Conservation (phyloP, 1,140 invertebrate genomes). For the Diachasma alloeum region DNA sequence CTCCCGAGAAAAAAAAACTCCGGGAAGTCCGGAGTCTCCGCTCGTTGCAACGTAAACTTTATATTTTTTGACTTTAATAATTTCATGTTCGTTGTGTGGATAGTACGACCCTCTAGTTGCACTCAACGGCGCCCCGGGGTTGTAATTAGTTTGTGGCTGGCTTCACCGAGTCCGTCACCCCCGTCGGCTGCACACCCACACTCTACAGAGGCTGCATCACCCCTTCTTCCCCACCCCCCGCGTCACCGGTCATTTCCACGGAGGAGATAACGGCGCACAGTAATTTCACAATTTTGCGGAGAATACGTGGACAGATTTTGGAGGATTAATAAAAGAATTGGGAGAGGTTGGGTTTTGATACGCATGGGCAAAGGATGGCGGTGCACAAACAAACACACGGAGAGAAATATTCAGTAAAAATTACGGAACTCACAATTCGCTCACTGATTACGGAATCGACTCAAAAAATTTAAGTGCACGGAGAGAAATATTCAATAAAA, state of each 20-base stretch:
- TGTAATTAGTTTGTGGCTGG: conserved; percentile 62
- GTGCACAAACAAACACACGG: too few relatives aligned
- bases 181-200: conserved; percentile 22
- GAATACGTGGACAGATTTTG: not conserved
- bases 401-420: too few relatives aligned
- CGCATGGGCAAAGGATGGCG: too few relatives aligned
- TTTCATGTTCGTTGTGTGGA: conserved; percentile 19
- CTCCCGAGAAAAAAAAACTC: too few relatives aligned
- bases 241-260: not conserved
- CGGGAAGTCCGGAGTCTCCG: too few relatives aligned
- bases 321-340: not conserved
- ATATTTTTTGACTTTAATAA: not conserved
- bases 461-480: too few relatives aligned
- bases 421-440: too few relatives aligned
- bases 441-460: too few relatives aligned
- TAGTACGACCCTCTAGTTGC: conserved; percentile 33
- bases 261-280: not conserved
- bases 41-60: too few relatives aligned
- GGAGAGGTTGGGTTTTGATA: too few relatives aligned
- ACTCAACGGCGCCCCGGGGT: conserved; percentile 55
- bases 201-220: not conserved
- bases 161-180: conserved; percentile 54
- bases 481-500: too few relatives aligned
- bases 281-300: not conserved
- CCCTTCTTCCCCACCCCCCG: not conserved